phyloP scores from a whole-genome alignment of 2,113 vertebrate species.

The Cynopterus brachyotis region DNA sequence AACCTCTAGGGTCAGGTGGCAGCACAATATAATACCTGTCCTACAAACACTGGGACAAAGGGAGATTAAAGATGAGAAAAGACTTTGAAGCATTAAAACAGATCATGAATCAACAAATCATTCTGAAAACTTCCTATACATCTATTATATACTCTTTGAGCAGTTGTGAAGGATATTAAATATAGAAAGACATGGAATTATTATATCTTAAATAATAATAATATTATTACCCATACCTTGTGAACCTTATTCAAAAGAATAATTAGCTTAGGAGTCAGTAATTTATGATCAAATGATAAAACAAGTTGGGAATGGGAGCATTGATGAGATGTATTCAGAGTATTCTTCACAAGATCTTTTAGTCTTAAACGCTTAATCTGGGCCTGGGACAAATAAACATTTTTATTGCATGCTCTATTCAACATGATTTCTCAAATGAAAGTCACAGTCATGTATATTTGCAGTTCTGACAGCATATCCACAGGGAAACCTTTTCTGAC shows the following conservation, averaged over 20 bases:
- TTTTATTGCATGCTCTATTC: slow-evolving; percentile 33
- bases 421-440: slow-evolving; percentile 5
- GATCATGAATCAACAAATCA: not conserved
- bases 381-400: not conserved
- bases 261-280: not conserved
- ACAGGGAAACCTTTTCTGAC: not conserved
- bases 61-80: not conserved
- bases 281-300: not conserved
- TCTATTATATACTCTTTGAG: not conserved
- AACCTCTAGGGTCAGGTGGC: not conserved
- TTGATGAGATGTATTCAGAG: not conserved
- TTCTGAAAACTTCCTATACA: not conserved
- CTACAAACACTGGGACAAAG: not conserved
- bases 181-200: not conserved
- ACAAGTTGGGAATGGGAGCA: not conserved
- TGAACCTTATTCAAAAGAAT: not conserved
- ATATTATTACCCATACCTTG: not conserved
- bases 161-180: not conserved
- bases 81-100: slow-evolving; percentile 14
- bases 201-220: not conserved
- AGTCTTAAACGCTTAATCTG: not conserved
- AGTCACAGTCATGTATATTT: not conserved
- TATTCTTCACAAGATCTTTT: not conserved
- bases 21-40: not conserved
- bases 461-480: not conserved